Evolutionary conservation across 2,888 invertebrate species (phyloP), one percentile per base, ranked within the genome.

Genomic region (Lottia gigantea): DNA sequence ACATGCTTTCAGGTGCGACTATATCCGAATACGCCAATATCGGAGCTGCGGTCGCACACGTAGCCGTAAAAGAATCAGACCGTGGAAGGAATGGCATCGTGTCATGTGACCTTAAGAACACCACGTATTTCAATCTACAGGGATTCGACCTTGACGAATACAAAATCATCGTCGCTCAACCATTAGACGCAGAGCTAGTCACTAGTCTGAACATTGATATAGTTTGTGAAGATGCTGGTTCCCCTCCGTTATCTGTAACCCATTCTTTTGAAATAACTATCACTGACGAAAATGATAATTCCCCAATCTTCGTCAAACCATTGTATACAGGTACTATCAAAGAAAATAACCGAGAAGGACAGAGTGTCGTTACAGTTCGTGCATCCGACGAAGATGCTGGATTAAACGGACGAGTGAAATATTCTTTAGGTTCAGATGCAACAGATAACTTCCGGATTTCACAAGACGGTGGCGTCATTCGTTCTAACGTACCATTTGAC

Each of bases 211-310:
- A 75, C 46, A 78, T 87, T 7, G 77, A 76, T 2, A 77, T 87
- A n/a, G 67, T 73, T n/a, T 86, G 86, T 67, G 74, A 79, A 16
- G 87, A 87, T 74, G 77, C 80, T 2, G 87, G 86, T 2, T 74
- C 70, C 7, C 84, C 84, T 7, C 81, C 85, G 4, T 71, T 84
- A 40, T 75, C 76, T 8, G 78, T 78, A 40, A 74, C 76, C 15
- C 79, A 76, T 63, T 79, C 72, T 14, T 82, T 87, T 68, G 72
- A 72, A 46, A 82, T 87, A 25, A 70, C 77, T n/a, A 81, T 87
- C 16, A 71, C 73, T 7, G 87, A 87, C 73, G 83, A 83, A 75
- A 87, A 87, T 72, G 87, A 87, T 77, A 78, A 86, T 68, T 63
- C 74, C 6, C 87, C 87, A 14, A 47, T 70, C 11, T 86, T 86